Evolutionary conservation across 35 echinoderm and acorn worm genomes (phyloP), one percentile per base, ranked within the genome.

Genomic region (Antedon bifida): DNA sequence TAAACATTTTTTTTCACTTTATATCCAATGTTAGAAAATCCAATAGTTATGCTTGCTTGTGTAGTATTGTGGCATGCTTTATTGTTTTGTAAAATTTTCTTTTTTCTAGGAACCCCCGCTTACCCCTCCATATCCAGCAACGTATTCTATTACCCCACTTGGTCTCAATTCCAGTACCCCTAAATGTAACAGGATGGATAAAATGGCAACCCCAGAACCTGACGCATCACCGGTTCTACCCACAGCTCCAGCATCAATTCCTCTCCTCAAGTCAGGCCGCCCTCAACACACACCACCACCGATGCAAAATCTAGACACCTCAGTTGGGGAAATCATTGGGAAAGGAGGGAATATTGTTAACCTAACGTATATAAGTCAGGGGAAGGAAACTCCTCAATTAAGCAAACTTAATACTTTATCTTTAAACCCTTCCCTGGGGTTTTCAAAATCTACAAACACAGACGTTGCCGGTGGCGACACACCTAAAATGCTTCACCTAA

Each of bases 101-200:
- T 82, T 35, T 77, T 34, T 83, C 19, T 77, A 80, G n/a, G 74
- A 31, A 39, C 28, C 51, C 7, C 42, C 36, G 17, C 36, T 36
- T 29, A 79, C 36, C 33, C 33, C 79, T 77, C 36, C 34, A 76
- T 77, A 32, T 38, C 31, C 30, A 83, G 8, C 75, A 31, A 85
- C 17, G 80, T 38, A 16, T 16, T 38, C 83, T 28, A 77, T 74
- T 29, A 34, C 83, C 28, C 81, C 85, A 8, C 77, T 30, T 17
- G 81, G 46, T 34, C 85, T 90, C 10, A 64, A 91, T 23, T 96
- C 92, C 17, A 96, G 92, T 46, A 96, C 92, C 56, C 92, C 92
- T 35, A 96, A 96, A 75, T 76, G 85, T 23, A 78, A 77, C 26
- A 84, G 82, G 21, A 74, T 90, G 45, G 79, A 85, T 39, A 76